Conservation (phyloP, 2,888 invertebrate genomes). For the Lasioglossum morio region DNA sequence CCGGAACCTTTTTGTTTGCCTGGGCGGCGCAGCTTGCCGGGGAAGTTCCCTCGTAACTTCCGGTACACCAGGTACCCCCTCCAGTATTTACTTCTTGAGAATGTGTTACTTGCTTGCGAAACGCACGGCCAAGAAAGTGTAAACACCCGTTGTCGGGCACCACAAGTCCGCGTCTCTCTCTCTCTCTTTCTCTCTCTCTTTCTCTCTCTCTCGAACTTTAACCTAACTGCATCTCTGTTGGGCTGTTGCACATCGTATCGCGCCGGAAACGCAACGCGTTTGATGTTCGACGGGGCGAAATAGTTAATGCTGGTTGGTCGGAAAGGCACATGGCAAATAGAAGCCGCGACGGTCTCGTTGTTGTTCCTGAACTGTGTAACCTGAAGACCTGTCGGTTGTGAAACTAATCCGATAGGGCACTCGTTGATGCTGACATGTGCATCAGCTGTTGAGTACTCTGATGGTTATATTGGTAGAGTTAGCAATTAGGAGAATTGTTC, state of each 20-base stretch:
- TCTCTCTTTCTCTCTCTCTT: neutral
- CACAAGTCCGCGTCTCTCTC: slow-evolving; percentile 24
- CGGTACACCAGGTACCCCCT: neutral
- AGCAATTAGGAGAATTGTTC: neutral
- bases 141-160: slow-evolving; percentile 34
- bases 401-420: neutral
- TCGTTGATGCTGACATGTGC: neutral
- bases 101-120: slow-evolving; percentile 36
- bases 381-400: neutral
- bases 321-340: slow-evolving; percentile 7
- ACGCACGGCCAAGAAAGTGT: slow-evolving; percentile 27
- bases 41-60: slow-evolving; percentile 32
- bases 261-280: slow-evolving; percentile 5
- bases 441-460: neutral
- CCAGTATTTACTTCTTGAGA: slow-evolving; percentile 40
- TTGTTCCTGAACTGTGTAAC: neutral
- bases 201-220: neutral
- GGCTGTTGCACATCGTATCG: neutral
- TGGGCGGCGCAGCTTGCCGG: neutral
- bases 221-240: neutral
- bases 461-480: neutral
- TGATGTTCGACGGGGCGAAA: slow-evolving; percentile 19
- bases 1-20: slow-evolving; percentile 30
- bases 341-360: slow-evolving; percentile 8
- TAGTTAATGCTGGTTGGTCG: slow-evolving; percentile 32